Percentiles rank a stretch among this genome's conserved stretches.
phyloP scores from a whole-genome alignment of 1,140 invertebrate genomes.

The Pararge aegeria region DNA sequence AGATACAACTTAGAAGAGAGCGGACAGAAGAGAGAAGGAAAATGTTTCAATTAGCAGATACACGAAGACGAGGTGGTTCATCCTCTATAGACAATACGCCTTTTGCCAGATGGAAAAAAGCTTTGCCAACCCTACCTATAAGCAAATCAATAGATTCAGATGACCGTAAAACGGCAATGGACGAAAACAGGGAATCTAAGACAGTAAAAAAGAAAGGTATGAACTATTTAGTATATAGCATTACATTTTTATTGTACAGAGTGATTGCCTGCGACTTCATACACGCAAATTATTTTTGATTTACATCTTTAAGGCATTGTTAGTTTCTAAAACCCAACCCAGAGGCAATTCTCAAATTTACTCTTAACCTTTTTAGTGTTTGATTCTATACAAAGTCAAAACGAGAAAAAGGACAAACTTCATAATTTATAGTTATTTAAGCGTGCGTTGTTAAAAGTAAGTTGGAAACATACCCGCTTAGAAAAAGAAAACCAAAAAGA shows the following conservation, averaged over 20 bases:
- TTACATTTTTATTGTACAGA: not conserved
- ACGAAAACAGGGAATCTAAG: constrained; percentile 52
- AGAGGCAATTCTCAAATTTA: no score
- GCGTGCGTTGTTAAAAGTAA: no score
- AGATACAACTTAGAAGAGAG: constrained; percentile 91
- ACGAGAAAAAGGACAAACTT: no score
- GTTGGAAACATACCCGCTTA: no score
- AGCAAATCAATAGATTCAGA: constrained; percentile 80
- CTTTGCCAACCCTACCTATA: constrained; percentile 81
- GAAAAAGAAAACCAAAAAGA: no score
- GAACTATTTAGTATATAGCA: not conserved
- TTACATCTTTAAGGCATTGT: no score
- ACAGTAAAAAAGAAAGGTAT: constrained; percentile 56
- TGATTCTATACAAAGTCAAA: no score
- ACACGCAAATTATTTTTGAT: no score
- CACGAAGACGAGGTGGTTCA: constrained; percentile 80
- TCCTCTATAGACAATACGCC: constrained; percentile 81
- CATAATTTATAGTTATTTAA: no score
- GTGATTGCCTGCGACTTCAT: no score
- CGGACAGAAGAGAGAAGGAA: constrained; percentile 95
- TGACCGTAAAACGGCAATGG: constrained; percentile 53
- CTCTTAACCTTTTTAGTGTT: no score
- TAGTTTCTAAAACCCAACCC: no score
- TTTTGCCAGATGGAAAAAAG: constrained; percentile 85
- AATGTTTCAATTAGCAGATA: constrained; percentile 93